Percentiles rank a stretch among this genome's conserved stretches.
Conservation (phyloP, 2,888 invertebrate species). For the Abrostola triplasia region DNA sequence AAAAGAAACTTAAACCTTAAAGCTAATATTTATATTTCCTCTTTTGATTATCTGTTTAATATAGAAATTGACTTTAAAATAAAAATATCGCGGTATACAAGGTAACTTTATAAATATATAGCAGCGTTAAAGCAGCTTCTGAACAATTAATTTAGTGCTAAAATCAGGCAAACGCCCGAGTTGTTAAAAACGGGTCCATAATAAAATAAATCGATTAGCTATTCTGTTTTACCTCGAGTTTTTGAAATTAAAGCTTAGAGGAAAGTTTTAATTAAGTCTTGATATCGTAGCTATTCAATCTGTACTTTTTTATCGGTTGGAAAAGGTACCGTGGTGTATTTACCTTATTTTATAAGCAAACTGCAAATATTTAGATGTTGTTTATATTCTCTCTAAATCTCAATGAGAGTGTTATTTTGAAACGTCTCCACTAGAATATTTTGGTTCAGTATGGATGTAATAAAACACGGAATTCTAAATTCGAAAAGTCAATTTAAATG, state of each 20-base stretch:
- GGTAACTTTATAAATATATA: too few species aligned
- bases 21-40: too few species aligned
- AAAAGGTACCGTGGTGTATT: neutral
- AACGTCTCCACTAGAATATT: too few species aligned
- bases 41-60: too few species aligned
- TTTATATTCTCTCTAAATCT: too few species aligned
- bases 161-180: constrained; percentile 7
- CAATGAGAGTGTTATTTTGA: too few species aligned
- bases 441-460: too few species aligned
- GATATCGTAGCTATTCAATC: constrained; percentile 17
- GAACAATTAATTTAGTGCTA: constrained; percentile 5
- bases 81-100: too few species aligned
- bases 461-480: too few species aligned
- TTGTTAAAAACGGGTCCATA: constrained; percentile 15
- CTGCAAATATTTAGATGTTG: constrained; percentile 6
- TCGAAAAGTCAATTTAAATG: too few species aligned
- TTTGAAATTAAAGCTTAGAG: constrained; percentile 16
- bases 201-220: constrained; percentile 37
- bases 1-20: too few species aligned
- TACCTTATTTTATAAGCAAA: neutral
- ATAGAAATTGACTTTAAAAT: too few species aligned
- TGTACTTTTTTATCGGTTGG: neutral
- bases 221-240: constrained; percentile 18
- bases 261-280: constrained; percentile 38
- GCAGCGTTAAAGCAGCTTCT: neutral